phyloP scores from a whole-genome alignment of 2,797 vertebrate species.

The Lithobates sylvaticus region DNA sequence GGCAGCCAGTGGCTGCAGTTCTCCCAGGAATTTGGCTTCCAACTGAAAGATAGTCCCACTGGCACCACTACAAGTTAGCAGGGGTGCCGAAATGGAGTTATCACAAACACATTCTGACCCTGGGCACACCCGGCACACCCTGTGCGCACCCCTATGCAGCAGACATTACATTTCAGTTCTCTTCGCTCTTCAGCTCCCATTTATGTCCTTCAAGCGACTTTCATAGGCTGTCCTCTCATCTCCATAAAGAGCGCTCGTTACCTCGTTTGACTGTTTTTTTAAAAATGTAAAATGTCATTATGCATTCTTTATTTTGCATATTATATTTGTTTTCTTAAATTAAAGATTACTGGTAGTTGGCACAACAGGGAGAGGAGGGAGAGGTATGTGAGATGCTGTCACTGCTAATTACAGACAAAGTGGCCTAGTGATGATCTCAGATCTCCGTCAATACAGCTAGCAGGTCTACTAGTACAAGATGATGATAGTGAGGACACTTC shows the following conservation, averaged over 20 bases:
- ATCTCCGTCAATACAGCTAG: background rate
- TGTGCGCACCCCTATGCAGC: too few species aligned
- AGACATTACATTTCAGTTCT: too few species aligned
- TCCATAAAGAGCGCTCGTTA: too few species aligned
- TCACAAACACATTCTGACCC: too few species aligned
- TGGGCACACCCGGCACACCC: too few species aligned
- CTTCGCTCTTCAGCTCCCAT: background rate
- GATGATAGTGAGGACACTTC: background rate
- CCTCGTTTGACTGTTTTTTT: too few species aligned
- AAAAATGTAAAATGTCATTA: background rate
- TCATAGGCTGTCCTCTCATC: background rate
- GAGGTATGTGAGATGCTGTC: background rate
- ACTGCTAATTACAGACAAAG: background rate
- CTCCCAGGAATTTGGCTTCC: too few species aligned
- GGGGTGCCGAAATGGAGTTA: too few species aligned
- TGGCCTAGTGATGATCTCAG: background rate
- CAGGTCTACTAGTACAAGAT: background rate
- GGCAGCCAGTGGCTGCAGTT: too few species aligned
- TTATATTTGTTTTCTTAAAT: constrained; percentile 2
- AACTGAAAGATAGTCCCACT: too few species aligned
- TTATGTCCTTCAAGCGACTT: background rate
- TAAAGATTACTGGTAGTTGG: background rate
- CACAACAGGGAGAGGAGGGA: background rate
- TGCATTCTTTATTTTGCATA: background rate
- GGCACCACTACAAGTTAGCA: too few species aligned